Percentiles rank a stretch among this genome's conserved stretches.
Conservation (phyloP, 1,140 invertebrate species). For the Gryllus bimaculatus region DNA sequence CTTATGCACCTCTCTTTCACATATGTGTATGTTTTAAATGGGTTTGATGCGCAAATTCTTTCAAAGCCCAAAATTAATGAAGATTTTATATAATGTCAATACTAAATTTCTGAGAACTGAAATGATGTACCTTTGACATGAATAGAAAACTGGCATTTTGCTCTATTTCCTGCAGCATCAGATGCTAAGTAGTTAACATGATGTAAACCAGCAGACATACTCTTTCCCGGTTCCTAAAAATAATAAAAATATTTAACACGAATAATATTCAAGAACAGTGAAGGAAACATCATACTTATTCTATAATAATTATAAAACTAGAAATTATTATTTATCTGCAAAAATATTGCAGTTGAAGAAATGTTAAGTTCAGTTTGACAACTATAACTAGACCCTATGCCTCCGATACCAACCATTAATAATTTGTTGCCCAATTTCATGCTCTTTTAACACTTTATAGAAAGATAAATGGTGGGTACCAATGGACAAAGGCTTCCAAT, state of each 20-base stretch:
- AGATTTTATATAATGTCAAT: not conserved
- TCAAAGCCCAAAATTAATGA: not conserved
- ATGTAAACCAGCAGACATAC: slow-evolving; percentile 47
- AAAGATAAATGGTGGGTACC: too few species aligned
- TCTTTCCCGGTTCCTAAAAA: slow-evolving; percentile 45
- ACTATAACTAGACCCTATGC: not conserved
- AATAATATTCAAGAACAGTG: not conserved
- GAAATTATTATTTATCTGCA: too few species aligned
- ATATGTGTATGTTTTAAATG: not conserved
- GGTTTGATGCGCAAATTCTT: not conserved
- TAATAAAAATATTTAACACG: not conserved
- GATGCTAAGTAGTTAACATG: slow-evolving; percentile 52
- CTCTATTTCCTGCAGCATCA: slow-evolving; percentile 48
- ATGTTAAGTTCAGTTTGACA: too few species aligned
- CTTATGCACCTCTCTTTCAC: not conserved
- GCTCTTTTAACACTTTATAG: not conserved
- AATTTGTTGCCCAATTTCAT: not conserved
- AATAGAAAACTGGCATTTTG: slow-evolving; percentile 51
- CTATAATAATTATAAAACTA: too few species aligned
- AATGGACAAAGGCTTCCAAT: too few species aligned
- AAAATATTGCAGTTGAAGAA: not conserved
- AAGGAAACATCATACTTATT: not conserved
- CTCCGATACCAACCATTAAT: not conserved
- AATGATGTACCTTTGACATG: slow-evolving; percentile 42
- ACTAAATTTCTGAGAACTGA: not conserved